A percentile compares a stretch with the other conserved stretches of the same genome.
These are phyloP conservation scores for Linnaemya tessellans DNA, from an alignment of 2,888 invertebrate species.

Conservation along the genomic window DNA sequence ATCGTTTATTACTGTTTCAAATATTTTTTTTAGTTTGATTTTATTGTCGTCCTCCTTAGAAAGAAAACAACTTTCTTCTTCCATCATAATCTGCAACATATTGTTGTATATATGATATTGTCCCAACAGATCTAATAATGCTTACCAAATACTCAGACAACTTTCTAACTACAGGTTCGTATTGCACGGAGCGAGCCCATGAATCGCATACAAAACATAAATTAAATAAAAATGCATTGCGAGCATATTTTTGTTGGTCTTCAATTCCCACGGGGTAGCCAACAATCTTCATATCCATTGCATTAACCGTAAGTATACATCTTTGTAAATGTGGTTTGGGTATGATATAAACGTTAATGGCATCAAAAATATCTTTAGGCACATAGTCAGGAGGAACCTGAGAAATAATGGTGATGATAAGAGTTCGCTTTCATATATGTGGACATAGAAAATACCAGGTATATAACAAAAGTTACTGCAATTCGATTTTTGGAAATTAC, in stretches of 20 bases:
- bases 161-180: conserved; percentile 97
- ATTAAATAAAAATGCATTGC: conserved; percentile 98
- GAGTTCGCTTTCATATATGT: not conserved
- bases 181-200: conserved; percentile 94
- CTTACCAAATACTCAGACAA: conserved; percentile 94
- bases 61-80: conserved; percentile 93
- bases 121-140: not conserved
- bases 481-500: conserved; percentile 83
- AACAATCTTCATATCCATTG: conserved; percentile 92
- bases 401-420: not conserved
- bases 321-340: conserved; percentile 96
- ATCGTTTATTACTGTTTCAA: conserved; percentile 91
- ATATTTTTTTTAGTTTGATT: conserved; percentile 88
- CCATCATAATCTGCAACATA: conserved; percentile 88
- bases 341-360: conserved; percentile 96
- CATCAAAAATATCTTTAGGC: conserved; percentile 96
- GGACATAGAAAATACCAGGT: too few species aligned
- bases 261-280: conserved; percentile 96
- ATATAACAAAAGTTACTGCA: too few species aligned
- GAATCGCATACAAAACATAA: conserved; percentile 97
- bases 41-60: conserved; percentile 88
- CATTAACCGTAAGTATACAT: conserved; percentile 94
- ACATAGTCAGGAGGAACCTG: conserved; percentile 95
- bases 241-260: conserved; percentile 92
- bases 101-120: not conserved